A percentile compares a stretch with the other conserved stretches of the same genome.
These are phyloP conservation scores for Melitaea cinxia DNA, from an alignment of 1,140 invertebrate genomes.

Conservation along the genomic window DNA sequence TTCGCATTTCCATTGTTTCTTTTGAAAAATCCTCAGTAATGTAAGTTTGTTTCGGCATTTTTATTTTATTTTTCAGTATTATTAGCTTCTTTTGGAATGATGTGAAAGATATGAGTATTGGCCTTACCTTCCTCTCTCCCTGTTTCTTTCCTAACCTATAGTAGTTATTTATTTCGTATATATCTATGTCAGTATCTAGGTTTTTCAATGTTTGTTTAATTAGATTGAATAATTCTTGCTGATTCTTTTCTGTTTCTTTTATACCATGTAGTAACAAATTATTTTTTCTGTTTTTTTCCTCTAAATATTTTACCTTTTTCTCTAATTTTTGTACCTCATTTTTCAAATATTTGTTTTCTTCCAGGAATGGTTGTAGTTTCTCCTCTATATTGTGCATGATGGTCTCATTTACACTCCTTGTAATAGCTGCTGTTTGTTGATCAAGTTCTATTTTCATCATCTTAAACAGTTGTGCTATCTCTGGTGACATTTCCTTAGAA, in stretches of 20 bases:
- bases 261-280: slow-evolving; percentile 31
- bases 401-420: too few relatives aligned
- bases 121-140: not conserved
- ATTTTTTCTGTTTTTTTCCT: slow-evolving; percentile 24
- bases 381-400: too few relatives aligned
- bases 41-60: slow-evolving; percentile 32
- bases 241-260: slow-evolving; percentile 23
- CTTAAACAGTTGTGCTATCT: too few relatives aligned
- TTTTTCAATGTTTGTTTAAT: not conserved
- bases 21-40: slow-evolving; percentile 43
- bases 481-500: too few relatives aligned
- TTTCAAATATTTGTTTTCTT: too few relatives aligned
- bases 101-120: slow-evolving; percentile 33
- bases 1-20: slow-evolving; percentile 40
- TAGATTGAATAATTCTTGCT: slow-evolving; percentile 16
- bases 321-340: too few relatives aligned
- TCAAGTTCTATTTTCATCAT: too few relatives aligned
- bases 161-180: slow-evolving; percentile 2
- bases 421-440: too few relatives aligned
- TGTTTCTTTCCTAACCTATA: slow-evolving; percentile 8
- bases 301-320: slow-evolving; percentile 21
- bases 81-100: slow-evolving; percentile 33
- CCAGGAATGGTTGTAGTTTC: too few relatives aligned
- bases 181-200: not conserved
- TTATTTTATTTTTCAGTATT: slow-evolving; percentile 36